phyloP scores from a whole-genome alignment of 2,113 vertebrate genomes.

The Pavo muticus region DNA sequence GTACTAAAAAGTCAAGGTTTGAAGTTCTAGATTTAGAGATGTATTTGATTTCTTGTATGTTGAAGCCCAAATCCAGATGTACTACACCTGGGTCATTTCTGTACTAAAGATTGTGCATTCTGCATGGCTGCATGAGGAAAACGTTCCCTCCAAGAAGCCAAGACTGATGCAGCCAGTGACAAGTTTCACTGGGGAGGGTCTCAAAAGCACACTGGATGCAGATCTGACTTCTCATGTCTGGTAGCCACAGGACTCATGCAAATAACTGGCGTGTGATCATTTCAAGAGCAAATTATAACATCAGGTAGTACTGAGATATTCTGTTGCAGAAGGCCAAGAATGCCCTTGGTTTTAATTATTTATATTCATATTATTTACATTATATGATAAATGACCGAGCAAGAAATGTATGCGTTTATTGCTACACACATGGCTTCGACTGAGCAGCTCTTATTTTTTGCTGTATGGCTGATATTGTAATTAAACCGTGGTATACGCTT shows the following conservation, averaged over 20 bases:
- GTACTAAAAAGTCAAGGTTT: not conserved
- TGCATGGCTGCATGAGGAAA: not conserved
- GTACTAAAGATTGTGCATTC: not conserved
- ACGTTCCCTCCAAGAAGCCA: not conserved
- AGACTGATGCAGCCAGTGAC: not conserved
- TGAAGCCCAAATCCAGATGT: not conserved
- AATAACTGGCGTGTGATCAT: not conserved
- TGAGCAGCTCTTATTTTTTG: not conserved
- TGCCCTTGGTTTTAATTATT: not conserved
- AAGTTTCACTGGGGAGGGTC: not conserved
- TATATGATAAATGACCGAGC: not conserved
- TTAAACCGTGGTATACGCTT: not conserved
- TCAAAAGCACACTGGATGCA: rapidly evolving
- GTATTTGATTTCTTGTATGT: rapidly evolving
- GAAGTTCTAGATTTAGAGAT: not conserved
- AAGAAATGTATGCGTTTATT: not conserved
- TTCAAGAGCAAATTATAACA: not conserved
- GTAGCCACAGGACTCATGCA: not conserved
- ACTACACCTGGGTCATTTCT: rapidly evolving
- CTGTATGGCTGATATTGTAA: not conserved
- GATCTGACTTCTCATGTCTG: not conserved
- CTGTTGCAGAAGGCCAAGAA: not conserved
- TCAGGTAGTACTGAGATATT: not conserved
- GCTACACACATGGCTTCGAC: not conserved
- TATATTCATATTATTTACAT: not conserved